phyloP scores from a whole-genome alignment of 2,797 vertebrate species.

The Channallabes apus region DNA sequence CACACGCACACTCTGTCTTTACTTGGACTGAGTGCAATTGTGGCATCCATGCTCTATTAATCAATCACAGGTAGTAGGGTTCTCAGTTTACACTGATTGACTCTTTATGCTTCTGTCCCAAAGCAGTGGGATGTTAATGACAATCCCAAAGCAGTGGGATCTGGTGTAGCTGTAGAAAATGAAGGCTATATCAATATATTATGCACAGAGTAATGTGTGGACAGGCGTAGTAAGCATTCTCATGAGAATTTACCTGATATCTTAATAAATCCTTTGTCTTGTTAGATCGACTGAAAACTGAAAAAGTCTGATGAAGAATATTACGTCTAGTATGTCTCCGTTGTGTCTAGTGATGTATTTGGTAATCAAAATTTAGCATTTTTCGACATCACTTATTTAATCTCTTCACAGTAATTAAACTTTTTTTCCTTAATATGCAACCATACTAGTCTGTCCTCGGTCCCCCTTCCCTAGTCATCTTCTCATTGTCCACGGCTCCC shows the following conservation, averaged over 20 bases:
- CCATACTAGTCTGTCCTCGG: slow-evolving; percentile 25
- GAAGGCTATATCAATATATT: background rate
- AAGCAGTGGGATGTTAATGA: background rate
- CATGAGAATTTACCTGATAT: slow-evolving; percentile 12
- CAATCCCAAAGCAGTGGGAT: background rate
- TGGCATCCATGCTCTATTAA: slow-evolving; percentile 30
- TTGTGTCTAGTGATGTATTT: background rate
- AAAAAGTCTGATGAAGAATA: background rate
- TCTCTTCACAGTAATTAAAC: background rate
- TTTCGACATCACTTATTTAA: slow-evolving; percentile 7
- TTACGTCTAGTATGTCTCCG: background rate
- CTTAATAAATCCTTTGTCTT: background rate
- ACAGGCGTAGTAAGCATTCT: background rate
- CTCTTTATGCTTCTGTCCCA: background rate
- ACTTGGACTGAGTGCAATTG: slow-evolving; percentile 35
- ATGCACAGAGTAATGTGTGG: background rate
- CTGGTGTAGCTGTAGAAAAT: slow-evolving; percentile 14
- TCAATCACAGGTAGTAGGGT: slow-evolving; percentile 41
- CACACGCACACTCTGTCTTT: background rate
- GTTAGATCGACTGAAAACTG: background rate
- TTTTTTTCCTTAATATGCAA: background rate
- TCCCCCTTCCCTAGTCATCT: slow-evolving; percentile 21
- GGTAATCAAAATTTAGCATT: background rate
- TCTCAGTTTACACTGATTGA: slow-evolving; percentile 38
- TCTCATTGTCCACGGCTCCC: slow-evolving; percentile 16